A percentile compares a stretch with the other conserved stretches of the same genome.
phyloP scores from a whole-genome alignment of 2,888 invertebrate species.

The Nasonovia ribisnigri region DNA sequence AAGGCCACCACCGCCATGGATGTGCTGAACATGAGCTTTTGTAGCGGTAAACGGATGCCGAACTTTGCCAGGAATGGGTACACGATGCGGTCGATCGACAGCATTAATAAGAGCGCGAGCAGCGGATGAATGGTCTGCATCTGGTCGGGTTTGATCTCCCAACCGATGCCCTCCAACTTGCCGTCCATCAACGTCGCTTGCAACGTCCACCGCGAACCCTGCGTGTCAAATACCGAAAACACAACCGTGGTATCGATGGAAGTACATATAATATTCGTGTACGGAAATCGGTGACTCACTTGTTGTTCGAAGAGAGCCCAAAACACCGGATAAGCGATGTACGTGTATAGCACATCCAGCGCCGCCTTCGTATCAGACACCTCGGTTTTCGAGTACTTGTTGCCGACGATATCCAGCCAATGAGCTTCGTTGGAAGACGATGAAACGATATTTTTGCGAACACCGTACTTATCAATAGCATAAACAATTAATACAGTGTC shows the following conservation, averaged over 20 bases:
- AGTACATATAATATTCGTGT: not conserved
- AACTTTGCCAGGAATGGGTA: conserved; percentile 85
- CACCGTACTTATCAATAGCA: not conserved
- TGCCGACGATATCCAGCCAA: conserved; percentile 68
- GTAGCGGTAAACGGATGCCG: conserved; percentile 81
- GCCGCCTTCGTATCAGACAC: conserved; percentile 77
- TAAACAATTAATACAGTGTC: not conserved
- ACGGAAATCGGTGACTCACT: conserved; percentile 69
- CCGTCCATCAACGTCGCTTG: conserved; percentile 92
- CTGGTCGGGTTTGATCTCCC: conserved; percentile 91
- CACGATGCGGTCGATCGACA: conserved; percentile 82
- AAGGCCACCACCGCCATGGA: conserved; percentile 89
- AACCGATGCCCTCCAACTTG: conserved; percentile 75
- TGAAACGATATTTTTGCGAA: not conserved
- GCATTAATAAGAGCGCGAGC: conserved; percentile 86
- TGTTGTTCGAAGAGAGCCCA: conserved; percentile 90
- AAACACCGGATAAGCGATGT: conserved; percentile 82
- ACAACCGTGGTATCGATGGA: not conserved
- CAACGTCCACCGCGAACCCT: conserved; percentile 69
- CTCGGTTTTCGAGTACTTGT: conserved; percentile 69
- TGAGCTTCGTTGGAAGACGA: not conserved
- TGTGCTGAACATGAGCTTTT: conserved; percentile 90
- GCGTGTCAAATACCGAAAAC: not conserved
- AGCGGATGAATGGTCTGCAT: conserved; percentile 93
- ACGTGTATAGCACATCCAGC: conserved; percentile 78